Percentiles rank a stretch among this genome's conserved stretches.
Conservation (phyloP, 2,888 invertebrate species). For the Lepidonotus clava region DNA sequence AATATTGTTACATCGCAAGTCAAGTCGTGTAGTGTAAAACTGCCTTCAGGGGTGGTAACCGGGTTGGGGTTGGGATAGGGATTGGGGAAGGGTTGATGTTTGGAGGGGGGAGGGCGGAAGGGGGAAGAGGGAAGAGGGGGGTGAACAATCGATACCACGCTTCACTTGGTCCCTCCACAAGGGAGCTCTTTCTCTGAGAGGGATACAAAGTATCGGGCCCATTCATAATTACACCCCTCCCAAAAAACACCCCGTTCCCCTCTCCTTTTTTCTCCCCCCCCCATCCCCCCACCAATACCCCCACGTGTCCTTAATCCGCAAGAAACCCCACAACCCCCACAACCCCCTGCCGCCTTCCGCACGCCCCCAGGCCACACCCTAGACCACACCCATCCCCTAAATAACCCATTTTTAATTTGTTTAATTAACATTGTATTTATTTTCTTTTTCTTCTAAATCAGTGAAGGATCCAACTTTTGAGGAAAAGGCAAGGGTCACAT, state of each 20-base stretch:
- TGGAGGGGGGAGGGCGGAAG: not conserved
- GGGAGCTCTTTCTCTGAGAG: conserved; percentile 7
- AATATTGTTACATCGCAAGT: no score
- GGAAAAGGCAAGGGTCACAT: no score
- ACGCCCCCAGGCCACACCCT: not conserved
- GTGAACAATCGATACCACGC: conserved; percentile 12
- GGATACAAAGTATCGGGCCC: not conserved
- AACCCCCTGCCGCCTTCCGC: not conserved
- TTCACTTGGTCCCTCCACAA: not conserved
- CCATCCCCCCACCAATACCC: not conserved
- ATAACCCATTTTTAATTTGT: no score
- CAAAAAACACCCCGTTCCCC: not conserved
- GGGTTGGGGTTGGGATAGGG: not conserved
- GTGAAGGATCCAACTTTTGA: no score
- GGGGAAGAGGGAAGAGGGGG: not conserved
- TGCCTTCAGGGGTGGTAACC: not conserved
- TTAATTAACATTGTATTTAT: no score
- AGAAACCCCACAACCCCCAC: not conserved
- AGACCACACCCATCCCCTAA: not conserved
- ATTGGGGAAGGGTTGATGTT: not conserved
- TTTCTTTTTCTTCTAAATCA: no score
- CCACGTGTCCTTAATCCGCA: not conserved
- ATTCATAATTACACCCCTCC: not conserved
- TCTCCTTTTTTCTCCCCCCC: not conserved
- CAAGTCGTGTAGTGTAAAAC: no score